Percentiles rank a stretch among this genome's conserved stretches.
Evolutionary conservation across 1,140 invertebrate species (phyloP).

Genomic region (Euwallacea fornicatus): DNA sequence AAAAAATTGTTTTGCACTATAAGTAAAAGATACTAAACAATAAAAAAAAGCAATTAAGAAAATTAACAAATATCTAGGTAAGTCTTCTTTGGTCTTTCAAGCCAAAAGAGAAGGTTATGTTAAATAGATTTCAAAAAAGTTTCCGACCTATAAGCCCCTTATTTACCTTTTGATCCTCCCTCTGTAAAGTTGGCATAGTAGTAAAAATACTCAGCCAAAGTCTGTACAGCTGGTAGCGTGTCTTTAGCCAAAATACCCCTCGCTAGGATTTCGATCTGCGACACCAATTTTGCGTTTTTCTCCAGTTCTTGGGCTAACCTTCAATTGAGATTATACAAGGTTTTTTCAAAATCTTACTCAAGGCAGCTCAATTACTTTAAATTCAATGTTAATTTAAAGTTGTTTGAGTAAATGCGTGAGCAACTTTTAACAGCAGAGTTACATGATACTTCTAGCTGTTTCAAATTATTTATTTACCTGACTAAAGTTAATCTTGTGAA

Average conservation of each 20-base stretch:
- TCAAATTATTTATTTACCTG: no score
- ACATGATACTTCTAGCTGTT: no score
- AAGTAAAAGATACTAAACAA: neutral
- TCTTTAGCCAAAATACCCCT: conserved; percentile 44
- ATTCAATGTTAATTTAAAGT: no score
- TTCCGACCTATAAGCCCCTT: conserved; percentile 41
- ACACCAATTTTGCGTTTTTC: conserved; percentile 42
- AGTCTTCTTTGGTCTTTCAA: no score
- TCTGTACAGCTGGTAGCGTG: conserved; percentile 41
- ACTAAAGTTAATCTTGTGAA: no score
- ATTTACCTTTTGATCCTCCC: conserved; percentile 41
- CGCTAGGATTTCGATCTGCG: conserved; percentile 45
- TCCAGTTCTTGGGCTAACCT: conserved; percentile 45
- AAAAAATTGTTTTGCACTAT: neutral
- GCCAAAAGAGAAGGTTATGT: no score
- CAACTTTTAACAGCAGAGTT: no score
- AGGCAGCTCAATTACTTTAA: no score
- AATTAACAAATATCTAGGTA: conserved; percentile 9
- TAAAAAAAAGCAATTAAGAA: neutral
- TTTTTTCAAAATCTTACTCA: no score
- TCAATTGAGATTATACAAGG: no score
- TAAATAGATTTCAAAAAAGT: no score
- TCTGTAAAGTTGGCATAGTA: conserved; percentile 47
- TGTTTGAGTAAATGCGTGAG: no score
- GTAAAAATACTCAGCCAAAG: conserved; percentile 44